Evolutionary conservation across 2,888 invertebrate genomes (phyloP), one percentile per base, ranked within the genome.

Genomic region (Hemistola chrysoprasaria): DNA sequence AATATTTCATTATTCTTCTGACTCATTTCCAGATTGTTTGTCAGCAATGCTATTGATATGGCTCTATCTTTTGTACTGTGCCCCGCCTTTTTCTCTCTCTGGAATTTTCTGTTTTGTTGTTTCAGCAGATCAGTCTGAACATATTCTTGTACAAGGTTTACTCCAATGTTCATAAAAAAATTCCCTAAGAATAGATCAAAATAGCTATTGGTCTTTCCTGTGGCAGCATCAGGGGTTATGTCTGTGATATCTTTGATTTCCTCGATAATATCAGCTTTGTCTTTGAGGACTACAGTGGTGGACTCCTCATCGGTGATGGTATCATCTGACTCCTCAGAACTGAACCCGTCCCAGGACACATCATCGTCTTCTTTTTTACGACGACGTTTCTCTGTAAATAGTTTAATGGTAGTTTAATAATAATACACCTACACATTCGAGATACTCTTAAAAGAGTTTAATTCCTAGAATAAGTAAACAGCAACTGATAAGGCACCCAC

Each of bases 121-220:
- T 95, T 93, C 38, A 98, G 88, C 41, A 98, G 86, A 86, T 98
- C 98, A n/a, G 93, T 92, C 85, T 98, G 98, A 9, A 98, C 98
- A 75, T 93, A 95, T 73, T 98, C 97, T 76, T 97, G 96, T 1
- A 97, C 97, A 51, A 97, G 90, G 72, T 95, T 96, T 41, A 95
- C 91, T 20, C 98, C 98, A 58, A 98, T 95, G 68, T 96, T 95
- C 80, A 95, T 94, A 66, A 98, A 95, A 76, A 98, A 96, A 74
- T 95, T 95, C 4, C 98, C 97, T 35, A 97, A 84, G 0, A 97
- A 94, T 74, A 95, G 93, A 53, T 95, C 95, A 73, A 97, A 97
- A 71, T 95, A 97, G 49, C 93, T 93, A 46, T 92, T 89, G 31
- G 91, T 78, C 62, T 91, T 92, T 41, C 84, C 81, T 8, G 74